phyloP scores from a whole-genome alignment of 2,888 invertebrate genomes.

The Torymus texanus region DNA sequence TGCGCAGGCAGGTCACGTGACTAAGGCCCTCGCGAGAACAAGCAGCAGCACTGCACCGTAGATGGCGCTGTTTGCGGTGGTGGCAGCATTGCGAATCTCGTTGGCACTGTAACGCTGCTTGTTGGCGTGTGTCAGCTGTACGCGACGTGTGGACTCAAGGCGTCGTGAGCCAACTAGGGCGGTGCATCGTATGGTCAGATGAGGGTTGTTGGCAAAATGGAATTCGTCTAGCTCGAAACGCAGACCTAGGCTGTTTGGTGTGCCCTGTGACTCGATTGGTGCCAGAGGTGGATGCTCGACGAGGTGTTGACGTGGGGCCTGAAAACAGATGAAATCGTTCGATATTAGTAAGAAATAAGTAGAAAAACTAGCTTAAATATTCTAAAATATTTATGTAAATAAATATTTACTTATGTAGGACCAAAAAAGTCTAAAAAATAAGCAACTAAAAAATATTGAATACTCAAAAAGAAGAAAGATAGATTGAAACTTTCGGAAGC shows the following conservation, averaged over 20 bases:
- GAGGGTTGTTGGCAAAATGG: conserved; percentile 62
- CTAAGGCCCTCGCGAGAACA: conserved; percentile 38
- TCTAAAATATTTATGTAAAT: too few relatives aligned
- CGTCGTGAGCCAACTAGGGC: conserved; percentile 64
- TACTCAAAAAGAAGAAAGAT: too few relatives aligned
- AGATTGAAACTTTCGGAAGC: too few relatives aligned
- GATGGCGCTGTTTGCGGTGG: not conserved
- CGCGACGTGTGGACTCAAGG: conserved; percentile 59
- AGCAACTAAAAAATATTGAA: too few relatives aligned
- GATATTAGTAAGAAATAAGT: not conserved
- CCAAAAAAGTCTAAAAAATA: too few relatives aligned
- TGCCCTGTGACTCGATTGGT: conserved; percentile 51
- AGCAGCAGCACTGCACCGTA: conserved; percentile 12
- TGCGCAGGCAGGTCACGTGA: conserved; percentile 58
- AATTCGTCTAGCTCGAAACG: conserved; percentile 64
- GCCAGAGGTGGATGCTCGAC: conserved; percentile 60
- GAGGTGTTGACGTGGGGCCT: conserved; percentile 64
- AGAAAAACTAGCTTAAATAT: not conserved
- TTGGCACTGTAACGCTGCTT: conserved; percentile 67
- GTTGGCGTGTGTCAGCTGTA: conserved; percentile 64
- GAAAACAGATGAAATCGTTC: conserved; percentile 22
- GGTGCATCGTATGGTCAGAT: conserved; percentile 64
- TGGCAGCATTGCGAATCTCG: conserved; percentile 58
- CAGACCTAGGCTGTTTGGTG: conserved; percentile 65
- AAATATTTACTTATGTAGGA: too few relatives aligned